These are phyloP conservation scores for Synergus umbraculus DNA, from an alignment of 2,888 invertebrate genomes.

Conservation along the genomic window DNA sequence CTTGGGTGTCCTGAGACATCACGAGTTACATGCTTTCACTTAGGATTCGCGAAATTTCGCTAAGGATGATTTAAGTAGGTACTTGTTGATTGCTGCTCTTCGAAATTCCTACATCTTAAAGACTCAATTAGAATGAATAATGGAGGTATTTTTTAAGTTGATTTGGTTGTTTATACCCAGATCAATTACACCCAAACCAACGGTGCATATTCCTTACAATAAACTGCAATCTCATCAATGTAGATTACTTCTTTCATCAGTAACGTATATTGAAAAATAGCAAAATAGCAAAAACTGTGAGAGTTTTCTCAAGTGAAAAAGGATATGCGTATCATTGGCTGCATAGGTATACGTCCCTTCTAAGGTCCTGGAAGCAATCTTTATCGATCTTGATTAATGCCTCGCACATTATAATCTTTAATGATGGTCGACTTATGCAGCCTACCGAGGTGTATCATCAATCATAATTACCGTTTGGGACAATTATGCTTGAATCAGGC, in stretches of 20 bases:
- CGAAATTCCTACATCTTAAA: too few relatives aligned
- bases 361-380: conserved; percentile 33
- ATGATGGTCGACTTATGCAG: conserved; percentile 36
- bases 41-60: conserved; percentile 2
- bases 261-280: neutral
- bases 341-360: neutral
- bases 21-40: conserved; percentile 6
- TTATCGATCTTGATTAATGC: conserved; percentile 30
- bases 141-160: too few relatives aligned
- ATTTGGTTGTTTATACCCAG: too few relatives aligned
- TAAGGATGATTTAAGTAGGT: neutral
- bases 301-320: conserved; percentile 28
- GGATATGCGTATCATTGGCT: conserved; percentile 11
- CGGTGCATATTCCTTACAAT: too few relatives aligned
- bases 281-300: neutral
- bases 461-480: conserved; percentile 43
- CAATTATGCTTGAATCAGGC: conserved; percentile 53
- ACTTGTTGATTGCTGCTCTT: too few relatives aligned
- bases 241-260: neutral
- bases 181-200: too few relatives aligned
- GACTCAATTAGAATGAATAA: too few relatives aligned
- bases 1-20: conserved; percentile 30
- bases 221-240: neutral
- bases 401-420: conserved; percentile 20
- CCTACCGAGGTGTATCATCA: conserved; percentile 17